A percentile compares a stretch with the other conserved stretches of the same genome.
Evolutionary conservation across 2,888 invertebrate species (phyloP).

Genomic region (Chaetogeoica ovagalla): DNA sequence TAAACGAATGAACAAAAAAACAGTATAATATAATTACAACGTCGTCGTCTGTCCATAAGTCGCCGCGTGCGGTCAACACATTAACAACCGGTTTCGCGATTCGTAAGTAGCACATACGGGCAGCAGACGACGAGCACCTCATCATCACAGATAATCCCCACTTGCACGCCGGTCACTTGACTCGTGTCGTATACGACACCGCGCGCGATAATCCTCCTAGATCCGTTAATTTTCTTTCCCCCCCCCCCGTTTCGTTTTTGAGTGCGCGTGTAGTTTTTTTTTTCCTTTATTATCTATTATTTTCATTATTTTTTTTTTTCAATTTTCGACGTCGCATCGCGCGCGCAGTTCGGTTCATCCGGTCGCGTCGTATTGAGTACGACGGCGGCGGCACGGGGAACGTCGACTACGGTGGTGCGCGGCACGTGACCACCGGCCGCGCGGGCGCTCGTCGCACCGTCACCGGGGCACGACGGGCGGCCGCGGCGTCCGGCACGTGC

Average conservation of each 20-base stretch:
- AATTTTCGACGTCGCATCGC: background rate
- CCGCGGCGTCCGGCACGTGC: slow-evolving; percentile 9
- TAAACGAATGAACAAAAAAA: too few relatives aligned
- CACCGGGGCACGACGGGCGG: slow-evolving; percentile 1
- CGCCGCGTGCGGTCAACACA: too few relatives aligned
- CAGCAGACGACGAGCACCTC: too few relatives aligned
- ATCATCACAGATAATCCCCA: background rate
- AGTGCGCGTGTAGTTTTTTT: background rate
- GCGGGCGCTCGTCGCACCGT: slow-evolving; percentile 11
- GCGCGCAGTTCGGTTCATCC: background rate
- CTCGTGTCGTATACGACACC: background rate
- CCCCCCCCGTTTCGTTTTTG: too few relatives aligned
- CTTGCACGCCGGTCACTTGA: background rate
- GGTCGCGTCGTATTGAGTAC: background rate
- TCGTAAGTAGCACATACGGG: too few relatives aligned
- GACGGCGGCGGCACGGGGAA: too few relatives aligned
- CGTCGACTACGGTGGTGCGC: background rate
- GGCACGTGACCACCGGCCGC: slow-evolving; percentile 21
- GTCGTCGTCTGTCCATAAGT: too few relatives aligned
- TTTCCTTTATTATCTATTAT: too few relatives aligned
- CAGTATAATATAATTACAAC: too few relatives aligned
- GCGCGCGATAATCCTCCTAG: background rate
- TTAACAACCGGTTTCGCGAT: too few relatives aligned
- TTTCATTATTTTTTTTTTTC: background rate
- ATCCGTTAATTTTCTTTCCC: slow-evolving; percentile 13